A percentile compares a stretch with the other conserved stretches of the same genome.
phyloP scores from a whole-genome alignment of 2,888 invertebrate species.

The Pilophorus perplexus region DNA sequence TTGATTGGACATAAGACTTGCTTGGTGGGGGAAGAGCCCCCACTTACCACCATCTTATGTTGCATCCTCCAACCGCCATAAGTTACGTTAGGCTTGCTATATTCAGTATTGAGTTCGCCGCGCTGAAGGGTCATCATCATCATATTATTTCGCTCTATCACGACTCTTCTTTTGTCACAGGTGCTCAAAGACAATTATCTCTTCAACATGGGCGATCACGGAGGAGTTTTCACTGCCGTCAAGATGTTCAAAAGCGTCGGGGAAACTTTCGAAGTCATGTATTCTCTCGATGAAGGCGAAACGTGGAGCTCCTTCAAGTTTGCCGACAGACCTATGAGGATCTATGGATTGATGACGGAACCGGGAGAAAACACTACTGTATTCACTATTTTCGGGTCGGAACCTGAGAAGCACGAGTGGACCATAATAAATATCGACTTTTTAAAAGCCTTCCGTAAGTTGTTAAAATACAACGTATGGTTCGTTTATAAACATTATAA shows the following conservation, averaged over 20 bases:
- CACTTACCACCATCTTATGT: no score
- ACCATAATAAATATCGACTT: slow-evolving; percentile 74
- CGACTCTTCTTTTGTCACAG: no score
- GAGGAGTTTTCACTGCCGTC: slow-evolving; percentile 81
- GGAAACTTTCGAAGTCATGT: slow-evolving; percentile 74
- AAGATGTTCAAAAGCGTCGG: slow-evolving; percentile 73
- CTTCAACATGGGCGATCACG: slow-evolving; percentile 88
- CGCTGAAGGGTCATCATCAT: no score
- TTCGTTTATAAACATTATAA: no score
- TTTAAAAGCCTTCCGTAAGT: slow-evolving; percentile 57
- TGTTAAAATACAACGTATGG: not conserved
- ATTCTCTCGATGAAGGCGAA: slow-evolving; percentile 83
- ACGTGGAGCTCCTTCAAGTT: slow-evolving; percentile 74
- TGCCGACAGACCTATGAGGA: slow-evolving; percentile 67
- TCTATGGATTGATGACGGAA: slow-evolving; percentile 90
- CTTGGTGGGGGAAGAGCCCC: no score
- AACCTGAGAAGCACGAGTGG: slow-evolving; percentile 75
- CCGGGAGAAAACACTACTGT: slow-evolving; percentile 91
- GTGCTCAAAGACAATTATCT: slow-evolving; percentile 74
- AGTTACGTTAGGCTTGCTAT: no score
- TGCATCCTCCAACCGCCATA: no score
- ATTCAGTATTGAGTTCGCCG: no score
- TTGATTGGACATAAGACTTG: no score
- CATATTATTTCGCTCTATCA: no score
- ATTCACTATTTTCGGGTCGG: slow-evolving; percentile 88